Conservation (phyloP, 2,888 invertebrate species). For the Venusia cambrica region DNA sequence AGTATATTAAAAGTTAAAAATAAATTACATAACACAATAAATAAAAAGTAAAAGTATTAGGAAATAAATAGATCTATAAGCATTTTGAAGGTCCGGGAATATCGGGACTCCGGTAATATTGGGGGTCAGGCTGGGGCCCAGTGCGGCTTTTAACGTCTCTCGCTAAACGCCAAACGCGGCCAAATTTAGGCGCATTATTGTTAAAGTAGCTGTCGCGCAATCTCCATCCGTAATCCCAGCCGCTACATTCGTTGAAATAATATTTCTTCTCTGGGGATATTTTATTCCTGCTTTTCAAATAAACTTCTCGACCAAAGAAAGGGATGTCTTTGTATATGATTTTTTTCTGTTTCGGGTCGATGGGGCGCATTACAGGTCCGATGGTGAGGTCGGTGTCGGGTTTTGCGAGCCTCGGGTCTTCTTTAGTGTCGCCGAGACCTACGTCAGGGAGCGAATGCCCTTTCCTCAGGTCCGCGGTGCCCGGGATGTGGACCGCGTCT, state of each 20-base stretch:
- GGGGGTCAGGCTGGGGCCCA: conserved; percentile 47
- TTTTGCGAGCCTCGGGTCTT: conserved; percentile 43
- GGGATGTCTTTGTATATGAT: conserved; percentile 48
- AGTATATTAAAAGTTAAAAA: conserved; percentile 3
- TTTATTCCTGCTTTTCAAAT: conserved; percentile 39
- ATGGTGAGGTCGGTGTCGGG: conserved; percentile 37
- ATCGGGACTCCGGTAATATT: conserved; percentile 36
- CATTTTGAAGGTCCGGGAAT: conserved; percentile 31
- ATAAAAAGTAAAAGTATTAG: conserved; percentile 6
- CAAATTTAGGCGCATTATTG: conserved; percentile 29
- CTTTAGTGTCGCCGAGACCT: conserved; percentile 43
- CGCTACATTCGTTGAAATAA: conserved; percentile 40
- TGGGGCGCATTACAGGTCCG: conserved; percentile 47
- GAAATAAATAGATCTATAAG: conserved; percentile 11
- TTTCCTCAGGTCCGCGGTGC: conserved; percentile 34
- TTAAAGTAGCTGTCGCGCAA: conserved; percentile 41
- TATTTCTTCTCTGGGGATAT: conserved; percentile 45
- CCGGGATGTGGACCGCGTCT: conserved; percentile 35
- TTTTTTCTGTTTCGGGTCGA: conserved; percentile 35
- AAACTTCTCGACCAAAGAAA: conserved; percentile 40
- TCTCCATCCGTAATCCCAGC: conserved; percentile 49
- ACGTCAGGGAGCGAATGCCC: conserved; percentile 45
- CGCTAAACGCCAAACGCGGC: conserved; percentile 40
- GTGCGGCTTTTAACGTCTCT: conserved; percentile 37
- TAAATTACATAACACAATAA: conserved; percentile 2